Percentiles rank a stretch among this genome's conserved stretches.
These are phyloP conservation scores for Apogon hyalosoma DNA, from an alignment of 2,797 vertebrate genomes.

Conservation along the genomic window DNA sequence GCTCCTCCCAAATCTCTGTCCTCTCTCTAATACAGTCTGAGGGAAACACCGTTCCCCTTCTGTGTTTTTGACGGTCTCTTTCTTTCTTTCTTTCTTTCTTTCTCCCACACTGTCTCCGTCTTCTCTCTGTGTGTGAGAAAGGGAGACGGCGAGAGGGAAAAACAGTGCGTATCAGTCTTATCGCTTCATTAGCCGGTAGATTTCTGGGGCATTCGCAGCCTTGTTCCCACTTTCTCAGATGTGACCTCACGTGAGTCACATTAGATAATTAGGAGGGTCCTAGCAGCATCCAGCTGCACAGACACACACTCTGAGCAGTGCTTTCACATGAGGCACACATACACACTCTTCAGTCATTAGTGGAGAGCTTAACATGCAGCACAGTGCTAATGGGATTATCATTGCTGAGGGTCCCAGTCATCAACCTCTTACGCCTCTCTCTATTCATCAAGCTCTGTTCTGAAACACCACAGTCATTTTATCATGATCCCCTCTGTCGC, in stretches of 20 bases:
- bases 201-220: constrained; percentile 73
- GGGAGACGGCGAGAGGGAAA: constrained; percentile 6
- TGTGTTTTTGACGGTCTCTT: constrained; percentile 42
- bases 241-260: constrained; percentile 72
- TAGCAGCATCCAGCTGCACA: constrained; percentile 22
- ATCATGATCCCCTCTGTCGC: constrained; percentile 1
- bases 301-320: constrained; percentile 4
- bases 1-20: constrained; percentile 67
- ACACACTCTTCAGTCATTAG: constrained; percentile 67
- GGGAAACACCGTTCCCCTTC: constrained; percentile 63
- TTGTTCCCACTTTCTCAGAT: constrained; percentile 64
- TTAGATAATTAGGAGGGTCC: constrained; percentile 70
- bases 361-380: constrained; percentile 60
- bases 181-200: constrained; percentile 60
- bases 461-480: constrained; percentile 9
- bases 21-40: constrained; percentile 64
- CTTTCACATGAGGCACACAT: constrained; percentile 36
- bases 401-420: constrained; percentile 69
- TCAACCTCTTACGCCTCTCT: constrained; percentile 60
- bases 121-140: constrained; percentile 40
- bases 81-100: too few relatives aligned
- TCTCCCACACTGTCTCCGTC: constrained; percentile 14
- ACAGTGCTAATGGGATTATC: constrained; percentile 77
- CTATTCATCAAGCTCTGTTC: constrained; percentile 43
- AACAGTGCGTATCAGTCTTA: constrained; percentile 31